Evolutionary conservation across 2,797 vertebrate genomes (phyloP).

Genomic region (Jordanella pulchra): DNA sequence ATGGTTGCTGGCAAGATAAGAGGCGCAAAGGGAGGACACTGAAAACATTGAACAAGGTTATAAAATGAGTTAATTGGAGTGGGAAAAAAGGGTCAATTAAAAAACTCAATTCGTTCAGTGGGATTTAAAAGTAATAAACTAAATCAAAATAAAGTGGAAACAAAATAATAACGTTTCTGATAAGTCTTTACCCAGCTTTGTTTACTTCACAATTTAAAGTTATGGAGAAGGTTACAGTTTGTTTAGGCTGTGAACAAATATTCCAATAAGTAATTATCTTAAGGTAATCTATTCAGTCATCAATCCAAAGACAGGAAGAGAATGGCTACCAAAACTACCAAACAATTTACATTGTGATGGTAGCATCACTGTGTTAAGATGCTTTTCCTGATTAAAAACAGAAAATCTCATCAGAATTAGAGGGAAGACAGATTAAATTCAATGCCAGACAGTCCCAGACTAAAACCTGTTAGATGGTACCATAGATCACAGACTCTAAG

Average conservation of each 20-base stretch:
- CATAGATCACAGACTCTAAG: neutral
- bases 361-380: neutral
- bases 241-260: neutral
- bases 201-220: too few species aligned
- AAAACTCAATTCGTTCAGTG: neutral
- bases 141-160: too few species aligned
- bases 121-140: too few species aligned
- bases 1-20: slow-evolving; percentile 11
- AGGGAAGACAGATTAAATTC: neutral
- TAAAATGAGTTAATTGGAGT: neutral
- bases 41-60: neutral
- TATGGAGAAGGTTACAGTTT: neutral
- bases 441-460: too few species aligned
- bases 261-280: neutral
- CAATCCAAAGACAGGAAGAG: neutral
- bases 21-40: neutral
- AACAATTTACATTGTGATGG: neutral
- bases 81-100: neutral
- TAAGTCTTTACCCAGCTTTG: too few species aligned
- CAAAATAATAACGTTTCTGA: too few species aligned
- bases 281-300: neutral
- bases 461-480: neutral
- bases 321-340: neutral
- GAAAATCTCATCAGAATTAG: neutral
- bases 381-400: too few species aligned